These are phyloP conservation scores for Eulemur coronatus DNA, from an alignment of 2,797 vertebrate species.

Conservation along the genomic window DNA sequence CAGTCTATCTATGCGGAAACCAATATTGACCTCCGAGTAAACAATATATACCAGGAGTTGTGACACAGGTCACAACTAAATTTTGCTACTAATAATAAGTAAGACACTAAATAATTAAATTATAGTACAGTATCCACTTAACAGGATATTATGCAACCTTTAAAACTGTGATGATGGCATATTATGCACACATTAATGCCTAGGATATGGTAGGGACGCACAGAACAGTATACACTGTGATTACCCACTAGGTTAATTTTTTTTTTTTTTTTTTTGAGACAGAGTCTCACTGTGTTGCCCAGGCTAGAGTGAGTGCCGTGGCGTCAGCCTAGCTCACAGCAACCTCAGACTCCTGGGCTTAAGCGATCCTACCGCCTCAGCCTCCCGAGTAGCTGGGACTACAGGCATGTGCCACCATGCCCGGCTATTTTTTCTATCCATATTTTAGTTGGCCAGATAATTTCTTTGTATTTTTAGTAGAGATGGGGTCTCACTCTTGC, in stretches of 20 bases:
- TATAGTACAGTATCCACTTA: not conserved
- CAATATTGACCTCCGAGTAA: not conserved
- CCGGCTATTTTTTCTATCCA: too few species aligned
- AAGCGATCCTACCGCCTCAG: too few species aligned
- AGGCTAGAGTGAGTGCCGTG: too few species aligned
- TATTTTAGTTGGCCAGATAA: too few species aligned
- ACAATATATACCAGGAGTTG: not conserved
- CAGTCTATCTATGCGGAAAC: not conserved
- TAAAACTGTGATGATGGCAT: not conserved
- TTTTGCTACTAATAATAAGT: not conserved
- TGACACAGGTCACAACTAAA: not conserved
- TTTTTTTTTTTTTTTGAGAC: too few species aligned
- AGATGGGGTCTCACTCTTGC: too few species aligned
- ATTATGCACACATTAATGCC: not conserved
- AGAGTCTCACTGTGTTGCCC: too few species aligned
- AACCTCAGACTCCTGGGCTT: too few species aligned
- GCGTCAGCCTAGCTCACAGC: too few species aligned
- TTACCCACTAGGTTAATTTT: not conserved
- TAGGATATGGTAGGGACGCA: not conserved
- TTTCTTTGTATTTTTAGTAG: too few species aligned
- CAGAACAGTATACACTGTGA: not conserved
- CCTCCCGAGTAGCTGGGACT: too few species aligned
- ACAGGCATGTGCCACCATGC: too few species aligned
- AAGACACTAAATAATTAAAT: not conserved
- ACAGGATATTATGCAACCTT: not conserved